phyloP scores from a whole-genome alignment of 2,797 vertebrate genomes.

The Enteromius treurensis region DNA sequence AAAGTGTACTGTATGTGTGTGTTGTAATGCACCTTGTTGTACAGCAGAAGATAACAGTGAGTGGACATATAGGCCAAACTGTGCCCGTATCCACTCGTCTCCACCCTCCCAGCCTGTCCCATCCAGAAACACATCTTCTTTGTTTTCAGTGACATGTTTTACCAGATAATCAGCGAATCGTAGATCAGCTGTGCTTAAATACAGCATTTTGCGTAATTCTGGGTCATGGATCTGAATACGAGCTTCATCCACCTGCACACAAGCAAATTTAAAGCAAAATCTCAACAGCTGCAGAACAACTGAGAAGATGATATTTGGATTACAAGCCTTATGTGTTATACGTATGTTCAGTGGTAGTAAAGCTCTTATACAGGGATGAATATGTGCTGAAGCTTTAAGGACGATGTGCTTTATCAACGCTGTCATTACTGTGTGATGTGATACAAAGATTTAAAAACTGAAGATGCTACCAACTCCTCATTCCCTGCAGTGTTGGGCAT shows the following conservation, averaged over 20 bases:
- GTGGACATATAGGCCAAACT: conserved; percentile 92
- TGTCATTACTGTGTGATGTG: no score
- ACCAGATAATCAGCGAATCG: conserved; percentile 94
- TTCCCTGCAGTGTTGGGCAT: no score
- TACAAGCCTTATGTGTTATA: not conserved
- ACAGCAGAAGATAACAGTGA: conserved; percentile 87
- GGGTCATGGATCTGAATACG: conserved; percentile 90
- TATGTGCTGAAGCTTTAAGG: no score
- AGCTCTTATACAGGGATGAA: no score
- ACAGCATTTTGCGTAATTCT: conserved; percentile 87
- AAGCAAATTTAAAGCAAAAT: not conserved
- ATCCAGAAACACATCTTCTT: conserved; percentile 94
- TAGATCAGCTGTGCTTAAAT: conserved; percentile 92
- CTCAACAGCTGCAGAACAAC: not conserved
- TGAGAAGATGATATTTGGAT: not conserved
- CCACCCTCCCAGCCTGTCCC: conserved; percentile 98
- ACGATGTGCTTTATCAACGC: no score
- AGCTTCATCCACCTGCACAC: conserved; percentile 88
- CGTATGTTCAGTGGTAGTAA: no score
- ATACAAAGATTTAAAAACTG: no score
- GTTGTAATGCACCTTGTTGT: conserved; percentile 80
- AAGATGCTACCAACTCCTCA: no score
- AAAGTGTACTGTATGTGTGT: not conserved
- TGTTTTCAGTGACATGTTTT: conserved; percentile 94
- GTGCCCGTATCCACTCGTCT: conserved; percentile 97